These are phyloP conservation scores for Stomorhina lunata DNA, from an alignment of 2,888 invertebrate species.

Conservation along the genomic window DNA sequence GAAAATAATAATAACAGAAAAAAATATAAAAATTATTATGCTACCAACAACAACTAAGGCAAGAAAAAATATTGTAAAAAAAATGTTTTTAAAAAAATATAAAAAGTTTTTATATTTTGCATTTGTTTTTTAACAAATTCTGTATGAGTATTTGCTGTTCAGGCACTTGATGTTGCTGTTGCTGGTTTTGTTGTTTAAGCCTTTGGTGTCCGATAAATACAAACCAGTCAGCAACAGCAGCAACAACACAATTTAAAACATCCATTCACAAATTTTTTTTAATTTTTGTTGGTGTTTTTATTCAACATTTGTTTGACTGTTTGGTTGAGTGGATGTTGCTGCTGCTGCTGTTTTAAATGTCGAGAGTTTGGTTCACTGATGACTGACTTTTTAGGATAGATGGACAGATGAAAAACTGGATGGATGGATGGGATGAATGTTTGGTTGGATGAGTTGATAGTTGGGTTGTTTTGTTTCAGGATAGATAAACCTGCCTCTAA, in stretches of 20 bases:
- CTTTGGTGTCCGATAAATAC: slow-evolving; percentile 56
- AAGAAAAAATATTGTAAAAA: background rate
- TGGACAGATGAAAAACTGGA: slow-evolving; percentile 32
- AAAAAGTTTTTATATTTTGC: slow-evolving; percentile 26
- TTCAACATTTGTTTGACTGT: slow-evolving; percentile 37
- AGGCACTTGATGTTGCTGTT: background rate
- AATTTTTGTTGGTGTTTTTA: background rate
- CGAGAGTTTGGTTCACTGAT: slow-evolving; percentile 60
- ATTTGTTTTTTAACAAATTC: slow-evolving; percentile 55
- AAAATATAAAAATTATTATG: slow-evolving; percentile 24
- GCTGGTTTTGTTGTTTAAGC: slow-evolving; percentile 32
- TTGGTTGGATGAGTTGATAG: background rate
- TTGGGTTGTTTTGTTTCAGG: background rate
- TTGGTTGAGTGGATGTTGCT: background rate
- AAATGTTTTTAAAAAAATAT: background rate
- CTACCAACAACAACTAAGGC: background rate
- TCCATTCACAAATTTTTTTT: slow-evolving; percentile 39
- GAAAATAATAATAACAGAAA: background rate
- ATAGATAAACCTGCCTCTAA: background rate
- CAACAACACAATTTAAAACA: slow-evolving; percentile 19
- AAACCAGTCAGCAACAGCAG: slow-evolving; percentile 35
- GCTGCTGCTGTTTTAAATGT: slow-evolving; percentile 43
- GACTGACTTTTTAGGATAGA: slow-evolving; percentile 55
- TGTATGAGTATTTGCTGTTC: slow-evolving; percentile 39
- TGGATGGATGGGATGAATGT: background rate